A percentile compares a stretch with the other conserved stretches of the same genome.
Conservation (phyloP, 2,888 invertebrate genomes). For the Xestia sexstrigata region DNA sequence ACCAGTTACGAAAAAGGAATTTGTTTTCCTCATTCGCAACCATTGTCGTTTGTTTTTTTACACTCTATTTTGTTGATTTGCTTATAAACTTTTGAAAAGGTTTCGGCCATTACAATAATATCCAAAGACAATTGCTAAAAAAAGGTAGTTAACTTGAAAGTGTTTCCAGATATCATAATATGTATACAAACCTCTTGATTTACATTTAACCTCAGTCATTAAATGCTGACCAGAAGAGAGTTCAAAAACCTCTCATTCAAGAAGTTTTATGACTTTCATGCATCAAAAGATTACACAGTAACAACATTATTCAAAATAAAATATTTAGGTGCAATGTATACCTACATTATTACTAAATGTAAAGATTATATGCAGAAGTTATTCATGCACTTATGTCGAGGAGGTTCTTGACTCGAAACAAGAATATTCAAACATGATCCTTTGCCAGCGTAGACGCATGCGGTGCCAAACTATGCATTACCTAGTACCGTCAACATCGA, state of each 20-base stretch:
- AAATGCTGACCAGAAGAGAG: neutral
- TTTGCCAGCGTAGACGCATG: conserved; percentile 36
- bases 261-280: neutral
- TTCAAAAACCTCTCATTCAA: neutral
- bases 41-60: no score
- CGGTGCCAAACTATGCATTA: conserved; percentile 44
- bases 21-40: no score
- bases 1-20: no score
- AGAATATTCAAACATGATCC: neutral
- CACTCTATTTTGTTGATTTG: no score
- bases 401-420: conserved; percentile 52
- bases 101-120: no score
- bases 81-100: no score
- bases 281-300: conserved; percentile 15
- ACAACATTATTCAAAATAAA: neutral
- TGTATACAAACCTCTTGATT: no score
- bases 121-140: no score
- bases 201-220: neutral
- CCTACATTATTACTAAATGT: neutral
- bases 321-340: neutral
- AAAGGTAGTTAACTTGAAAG: no score
- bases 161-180: no score
- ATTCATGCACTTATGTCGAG: conserved; percentile 10
- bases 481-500: neutral
- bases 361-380: conserved; percentile 7